Evolutionary conservation across 1,140 invertebrate genomes (phyloP), one percentile per base, ranked within the genome.

Genomic region (Leptonema lineaticorne): DNA sequence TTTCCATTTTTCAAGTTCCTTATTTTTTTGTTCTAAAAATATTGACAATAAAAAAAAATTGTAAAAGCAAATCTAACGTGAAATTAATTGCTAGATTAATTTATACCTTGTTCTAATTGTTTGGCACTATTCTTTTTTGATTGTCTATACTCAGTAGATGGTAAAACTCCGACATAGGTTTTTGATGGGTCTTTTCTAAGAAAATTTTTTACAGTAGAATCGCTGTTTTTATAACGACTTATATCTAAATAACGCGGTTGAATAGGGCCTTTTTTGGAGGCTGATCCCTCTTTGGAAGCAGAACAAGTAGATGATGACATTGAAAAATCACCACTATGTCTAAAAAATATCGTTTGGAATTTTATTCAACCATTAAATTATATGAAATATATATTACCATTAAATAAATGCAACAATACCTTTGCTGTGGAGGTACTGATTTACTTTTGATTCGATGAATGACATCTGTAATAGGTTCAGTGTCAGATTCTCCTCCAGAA

Each of bases 1-100:
- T 76, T 94, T 94, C 93, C 93, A 96, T 82, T 95, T 95, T 76
- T 93, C 92, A 81, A 94, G 89, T 76, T 95, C 94, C 46, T 91
- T 87, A 78, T 93, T 92, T 77, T 88, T 87, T 82, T 87, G 85
- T 75, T 85, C 86, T 83, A 79, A 16, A 26, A 16, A 62, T 45
- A 58, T 24, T 3, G 8, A 62, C 26, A 45, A 62, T n/a, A 27
- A 59, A 2, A 14, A 59, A 59, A 33, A 53, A 20, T 53, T 53
- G 9, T n/a, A n/a, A n/a, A 22, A 24, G 33, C 16, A 20, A 30
- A 24, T 48, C n/a, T n/a, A n/a, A n/a, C n/a, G n/a, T n/a, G n/a
- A n/a, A n/a, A 2, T 58, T 28, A 26, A 58, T 6, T 22, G 26
- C 16, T 7, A 11, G 27, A 60, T 60, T 33, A 16, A 60, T 30